phyloP scores from a whole-genome alignment of 2,113 vertebrate genomes.

The Centropus unirufus region DNA sequence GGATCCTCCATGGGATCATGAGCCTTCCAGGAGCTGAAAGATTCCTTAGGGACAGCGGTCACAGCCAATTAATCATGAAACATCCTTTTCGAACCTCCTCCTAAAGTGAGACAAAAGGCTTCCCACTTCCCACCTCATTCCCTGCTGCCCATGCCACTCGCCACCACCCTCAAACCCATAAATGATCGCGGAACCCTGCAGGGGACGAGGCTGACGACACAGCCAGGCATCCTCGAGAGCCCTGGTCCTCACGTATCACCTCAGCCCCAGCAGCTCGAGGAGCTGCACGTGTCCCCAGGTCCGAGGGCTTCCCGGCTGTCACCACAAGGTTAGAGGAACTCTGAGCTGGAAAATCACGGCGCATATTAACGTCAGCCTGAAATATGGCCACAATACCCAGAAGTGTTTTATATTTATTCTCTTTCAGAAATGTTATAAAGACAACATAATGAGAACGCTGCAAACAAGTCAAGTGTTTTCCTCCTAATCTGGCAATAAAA shows the following conservation, averaged over 20 bases:
- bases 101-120: background rate
- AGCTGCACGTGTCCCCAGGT: background rate
- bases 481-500: constrained; percentile 79
- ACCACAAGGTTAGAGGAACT: constrained; percentile 62
- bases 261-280: background rate
- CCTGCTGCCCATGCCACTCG: rapidly evolving
- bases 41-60: background rate
- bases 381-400: constrained; percentile 68
- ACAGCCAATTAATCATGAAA: background rate
- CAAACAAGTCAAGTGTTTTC: constrained; percentile 78
- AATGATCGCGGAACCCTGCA: rapidly evolving
- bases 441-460: constrained; percentile 78
- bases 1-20: background rate
- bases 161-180: background rate
- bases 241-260: background rate
- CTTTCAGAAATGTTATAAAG: constrained; percentile 79
- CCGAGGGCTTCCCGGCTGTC: constrained; percentile 55
- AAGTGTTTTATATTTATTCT: constrained; percentile 78
- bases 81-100: background rate
- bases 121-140: background rate
- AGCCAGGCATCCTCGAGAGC: background rate
- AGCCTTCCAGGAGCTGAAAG: background rate
- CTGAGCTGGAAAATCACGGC: constrained; percentile 58
- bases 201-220: background rate
- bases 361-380: constrained; percentile 74